Evolutionary conservation across 2,888 invertebrate species (phyloP), one percentile per base, ranked within the genome.

Genomic region (Invenusta paracnida): DNA sequence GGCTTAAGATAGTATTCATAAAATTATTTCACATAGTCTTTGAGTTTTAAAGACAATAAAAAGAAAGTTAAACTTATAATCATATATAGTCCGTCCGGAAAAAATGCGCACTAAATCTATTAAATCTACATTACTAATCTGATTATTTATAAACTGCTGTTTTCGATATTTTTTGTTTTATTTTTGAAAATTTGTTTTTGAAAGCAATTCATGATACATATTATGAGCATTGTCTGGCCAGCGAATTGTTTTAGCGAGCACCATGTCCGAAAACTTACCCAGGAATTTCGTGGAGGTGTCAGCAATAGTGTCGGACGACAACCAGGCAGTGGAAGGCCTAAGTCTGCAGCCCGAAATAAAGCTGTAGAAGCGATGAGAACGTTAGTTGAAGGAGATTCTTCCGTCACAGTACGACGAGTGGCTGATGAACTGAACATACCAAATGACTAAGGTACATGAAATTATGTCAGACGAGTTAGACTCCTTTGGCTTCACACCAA

Each of bases 401-500:
- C n/a, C n/a, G n/a, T n/a, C n/a, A n/a, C n/a, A n/a, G n/a, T n/a
- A n/a, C n/a, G n/a, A n/a, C n/a, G n/a, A n/a, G n/a, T 11, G 48
- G 17, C 48, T 48, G 48, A 48, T 48, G 48, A 48, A 30, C 29
- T 84, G 29, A 81, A 17, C 30, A 30, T 82, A 81, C 30, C 81
- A 13, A 81, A 82, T n/a, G 17, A 73, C 73, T 13, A 73, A 2
- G 27, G 73, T 25, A 73, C 27, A n/a, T 73, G 23, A 73, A 73
- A 73, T 73, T 73, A 73, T 73, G 73, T 73, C 73, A 73, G 2
- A 73, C 73, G 25, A 73, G 73, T 23, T 73, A 25, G 73, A 73
- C 73, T 73, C 73, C 17, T 73, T 73, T 73, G 73, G 73, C 23
- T 73, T 73, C 73, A 73, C 73, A 73, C 73, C 73, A 73, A 73